A percentile compares a stretch with the other conserved stretches of the same genome.
Evolutionary conservation across 2,888 invertebrate genomes (phyloP).

Genomic region (Meandrusa payeni): DNA sequence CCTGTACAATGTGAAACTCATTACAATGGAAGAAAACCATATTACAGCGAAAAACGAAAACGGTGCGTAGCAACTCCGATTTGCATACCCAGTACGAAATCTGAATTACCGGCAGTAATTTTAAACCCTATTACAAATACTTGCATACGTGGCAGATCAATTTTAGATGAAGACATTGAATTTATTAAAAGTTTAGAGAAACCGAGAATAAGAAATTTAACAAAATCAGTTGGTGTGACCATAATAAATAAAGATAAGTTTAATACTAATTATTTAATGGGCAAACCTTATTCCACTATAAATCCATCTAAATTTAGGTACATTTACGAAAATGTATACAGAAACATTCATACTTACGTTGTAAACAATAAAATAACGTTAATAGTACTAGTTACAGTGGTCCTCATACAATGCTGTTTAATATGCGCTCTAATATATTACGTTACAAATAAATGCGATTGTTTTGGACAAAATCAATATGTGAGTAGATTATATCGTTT

Average conservation of each 20-base stretch:
- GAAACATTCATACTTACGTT: conserved; percentile 22
- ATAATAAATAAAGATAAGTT: too few relatives aligned
- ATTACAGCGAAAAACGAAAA: conserved; percentile 41
- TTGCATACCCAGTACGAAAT: conserved; percentile 37
- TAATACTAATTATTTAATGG: too few relatives aligned
- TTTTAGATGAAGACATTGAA: conserved; percentile 46
- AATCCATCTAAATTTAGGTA: background rate
- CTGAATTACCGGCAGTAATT: conserved; percentile 36
- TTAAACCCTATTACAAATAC: conserved; percentile 51
- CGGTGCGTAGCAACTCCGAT: conserved; percentile 44
- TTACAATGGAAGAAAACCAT: conserved; percentile 55
- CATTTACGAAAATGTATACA: conserved; percentile 1
- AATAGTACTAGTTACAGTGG: conserved; percentile 37
- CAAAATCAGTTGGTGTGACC: too few relatives aligned
- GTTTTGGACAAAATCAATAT: conserved; percentile 41
- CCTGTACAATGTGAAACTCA: conserved; percentile 59
- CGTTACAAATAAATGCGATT: conserved; percentile 38
- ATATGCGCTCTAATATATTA: conserved; percentile 54
- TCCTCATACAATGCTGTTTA: conserved; percentile 50
- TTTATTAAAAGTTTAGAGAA: conserved; percentile 42
- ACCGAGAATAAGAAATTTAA: too few relatives aligned
- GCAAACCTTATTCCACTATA: too few relatives aligned
- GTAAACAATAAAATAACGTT: conserved; percentile 41
- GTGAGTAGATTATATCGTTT: conserved; percentile 56
- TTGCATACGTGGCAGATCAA: conserved; percentile 39